Conservation (phyloP, 2,888 invertebrate genomes). For the Creontiades dilutus region DNA sequence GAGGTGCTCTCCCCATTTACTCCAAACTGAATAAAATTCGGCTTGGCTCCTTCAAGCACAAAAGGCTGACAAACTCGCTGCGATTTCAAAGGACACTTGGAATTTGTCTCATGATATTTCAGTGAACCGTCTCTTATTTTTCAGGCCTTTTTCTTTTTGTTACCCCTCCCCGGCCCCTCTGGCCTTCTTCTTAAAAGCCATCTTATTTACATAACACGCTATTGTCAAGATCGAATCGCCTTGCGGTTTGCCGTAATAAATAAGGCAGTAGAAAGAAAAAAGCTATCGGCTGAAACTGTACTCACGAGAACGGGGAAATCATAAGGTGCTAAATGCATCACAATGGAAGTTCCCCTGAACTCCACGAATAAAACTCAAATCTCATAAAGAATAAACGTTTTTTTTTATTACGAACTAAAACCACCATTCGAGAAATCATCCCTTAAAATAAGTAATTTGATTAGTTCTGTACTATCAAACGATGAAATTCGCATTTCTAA, state of each 20-base stretch:
- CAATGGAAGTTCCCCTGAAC: too few relatives aligned
- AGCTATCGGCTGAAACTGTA: not conserved
- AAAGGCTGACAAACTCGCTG: slow-evolving; percentile 42
- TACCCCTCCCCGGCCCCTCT: not conserved
- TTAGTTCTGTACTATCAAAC: too few relatives aligned
- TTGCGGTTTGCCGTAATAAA: not conserved
- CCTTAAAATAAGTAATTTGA: too few relatives aligned
- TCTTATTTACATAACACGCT: slow-evolving; percentile 63
- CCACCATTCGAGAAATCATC: too few relatives aligned
- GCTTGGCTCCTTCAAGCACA: slow-evolving; percentile 7
- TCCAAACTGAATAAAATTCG: slow-evolving; percentile 33
- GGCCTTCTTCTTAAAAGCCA: slow-evolving; percentile 43
- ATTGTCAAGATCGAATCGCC: slow-evolving; percentile 41
- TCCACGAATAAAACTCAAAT: too few relatives aligned
- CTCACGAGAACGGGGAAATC: slow-evolving; percentile 37
- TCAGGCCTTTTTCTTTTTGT: slow-evolving; percentile 32
- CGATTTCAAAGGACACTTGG: slow-evolving; percentile 37
- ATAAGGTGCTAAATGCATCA: not conserved
- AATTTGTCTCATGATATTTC: slow-evolving; percentile 56
- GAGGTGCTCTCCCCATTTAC: slow-evolving; percentile 20
- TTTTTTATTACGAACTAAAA: too few relatives aligned
- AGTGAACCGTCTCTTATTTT: slow-evolving; percentile 44
- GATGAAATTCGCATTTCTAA: too few relatives aligned
- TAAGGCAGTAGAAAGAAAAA: not conserved
- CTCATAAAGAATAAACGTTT: too few relatives aligned